phyloP scores from a whole-genome alignment of 2,888 invertebrate species.

The Cordilura impudica region DNA sequence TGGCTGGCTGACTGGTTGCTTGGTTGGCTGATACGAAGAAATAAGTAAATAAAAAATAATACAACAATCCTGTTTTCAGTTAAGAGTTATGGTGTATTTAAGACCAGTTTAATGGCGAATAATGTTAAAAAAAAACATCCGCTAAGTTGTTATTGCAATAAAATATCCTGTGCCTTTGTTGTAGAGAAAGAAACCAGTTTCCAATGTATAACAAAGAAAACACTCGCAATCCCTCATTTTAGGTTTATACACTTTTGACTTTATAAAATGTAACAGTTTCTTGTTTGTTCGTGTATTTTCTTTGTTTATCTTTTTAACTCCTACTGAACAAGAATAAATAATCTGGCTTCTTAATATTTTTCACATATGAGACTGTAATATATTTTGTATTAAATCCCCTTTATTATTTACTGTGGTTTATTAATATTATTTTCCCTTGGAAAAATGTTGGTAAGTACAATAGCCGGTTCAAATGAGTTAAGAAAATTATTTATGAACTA shows the following conservation, averaged over 20 bases:
- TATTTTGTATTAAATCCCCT: not conserved
- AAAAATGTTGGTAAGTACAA: too few relatives aligned
- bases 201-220: not conserved
- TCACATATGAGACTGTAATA: not conserved
- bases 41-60: not conserved
- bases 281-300: constrained; percentile 21
- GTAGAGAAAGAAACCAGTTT: constrained; percentile 51
- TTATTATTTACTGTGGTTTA: not conserved
- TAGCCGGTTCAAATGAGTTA: too few relatives aligned
- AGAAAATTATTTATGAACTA: too few relatives aligned
- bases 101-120: constrained; percentile 47
- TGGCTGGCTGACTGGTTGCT: constrained; percentile 3
- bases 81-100: constrained; percentile 45
- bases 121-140: constrained; percentile 41
- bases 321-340: constrained; percentile 47
- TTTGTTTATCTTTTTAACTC: constrained; percentile 29
- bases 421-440: not conserved
- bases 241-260: not conserved
- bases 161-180: constrained; percentile 53
- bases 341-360: constrained; percentile 31
- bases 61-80: constrained; percentile 41
- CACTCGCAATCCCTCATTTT: not conserved
- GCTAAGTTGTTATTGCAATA: constrained; percentile 34
- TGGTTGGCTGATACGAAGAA: not conserved
- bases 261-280: constrained; percentile 33